These are phyloP conservation scores for Sphenopsis melanotis DNA, from an alignment of 2,797 vertebrate genomes.

Conservation along the genomic window DNA sequence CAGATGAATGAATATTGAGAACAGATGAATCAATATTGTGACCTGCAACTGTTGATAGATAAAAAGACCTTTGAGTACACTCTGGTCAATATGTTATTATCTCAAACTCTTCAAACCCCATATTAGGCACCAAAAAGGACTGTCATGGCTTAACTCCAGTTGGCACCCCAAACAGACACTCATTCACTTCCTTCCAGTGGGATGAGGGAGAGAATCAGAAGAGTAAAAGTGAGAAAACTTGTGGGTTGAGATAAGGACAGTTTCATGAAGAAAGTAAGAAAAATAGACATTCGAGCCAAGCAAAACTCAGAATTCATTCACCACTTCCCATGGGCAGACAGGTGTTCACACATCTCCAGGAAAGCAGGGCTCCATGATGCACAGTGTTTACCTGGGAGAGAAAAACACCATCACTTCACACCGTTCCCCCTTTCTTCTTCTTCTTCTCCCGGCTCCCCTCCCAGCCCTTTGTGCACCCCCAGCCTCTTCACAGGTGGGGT, in stretches of 20 bases:
- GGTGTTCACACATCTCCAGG: neutral
- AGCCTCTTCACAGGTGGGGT: neutral
- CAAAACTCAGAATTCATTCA: neutral
- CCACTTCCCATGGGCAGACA: neutral
- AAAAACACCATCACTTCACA: neutral
- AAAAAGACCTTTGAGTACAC: neutral
- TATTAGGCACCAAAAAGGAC: neutral
- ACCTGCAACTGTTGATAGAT: neutral
- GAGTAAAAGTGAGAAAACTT: neutral
- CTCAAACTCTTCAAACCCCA: neutral
- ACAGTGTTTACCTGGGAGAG: neutral
- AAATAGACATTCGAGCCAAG: neutral
- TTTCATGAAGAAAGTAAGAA: neutral
- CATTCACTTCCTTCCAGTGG: fast-evolving
- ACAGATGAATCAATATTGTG: neutral
- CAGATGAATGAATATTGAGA: neutral
- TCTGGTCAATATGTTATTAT: neutral
- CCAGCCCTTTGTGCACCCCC: neutral
- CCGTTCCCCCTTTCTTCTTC: neutral
- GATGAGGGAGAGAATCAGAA: neutral
- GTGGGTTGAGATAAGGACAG: neutral
- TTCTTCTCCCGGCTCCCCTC: neutral
- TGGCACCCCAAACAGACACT: neutral
- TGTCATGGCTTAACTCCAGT: neutral
- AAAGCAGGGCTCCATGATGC: neutral